Percentiles rank a stretch among this genome's conserved stretches.
These are phyloP conservation scores for Stenopsyche tienmushanensis DNA, from an alignment of 1,140 invertebrate species.

Conservation along the genomic window DNA sequence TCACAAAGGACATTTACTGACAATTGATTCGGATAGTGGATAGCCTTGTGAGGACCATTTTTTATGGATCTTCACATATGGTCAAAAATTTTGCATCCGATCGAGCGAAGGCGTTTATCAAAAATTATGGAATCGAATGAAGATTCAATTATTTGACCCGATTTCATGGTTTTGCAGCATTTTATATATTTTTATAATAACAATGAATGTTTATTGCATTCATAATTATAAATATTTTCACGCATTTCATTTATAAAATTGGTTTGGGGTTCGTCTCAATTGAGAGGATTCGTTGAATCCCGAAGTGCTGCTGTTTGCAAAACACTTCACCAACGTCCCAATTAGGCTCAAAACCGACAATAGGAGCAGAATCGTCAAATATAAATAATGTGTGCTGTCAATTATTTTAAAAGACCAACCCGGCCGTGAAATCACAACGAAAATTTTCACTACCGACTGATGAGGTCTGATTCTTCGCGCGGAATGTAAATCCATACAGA, in stretches of 20 bases:
- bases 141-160: too few species aligned
- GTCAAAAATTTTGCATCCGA: constrained; percentile 20
- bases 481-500: constrained; percentile 19
- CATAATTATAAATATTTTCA: too few species aligned
- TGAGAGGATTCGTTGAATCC: constrained; percentile 4
- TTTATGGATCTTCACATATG: constrained; percentile 37
- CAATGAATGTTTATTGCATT: too few species aligned
- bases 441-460: constrained; percentile 8
- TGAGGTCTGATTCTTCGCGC: constrained; percentile 18
- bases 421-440: constrained; percentile 27
- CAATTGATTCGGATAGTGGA: constrained; percentile 40
- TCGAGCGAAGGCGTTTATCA: too few species aligned
- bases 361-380: constrained; percentile 10
- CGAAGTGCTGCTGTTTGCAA: constrained; percentile 33
- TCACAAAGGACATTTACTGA: constrained; percentile 39
- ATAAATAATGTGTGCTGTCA: constrained; percentile 31
- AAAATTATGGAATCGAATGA: too few species aligned
- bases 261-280: too few species aligned
- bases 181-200: too few species aligned
- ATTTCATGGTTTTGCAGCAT: too few species aligned
- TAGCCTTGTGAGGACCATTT: constrained; percentile 5
- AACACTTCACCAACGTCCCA: constrained; percentile 37
- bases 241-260: too few species aligned
- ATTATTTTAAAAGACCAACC: constrained; percentile 35
- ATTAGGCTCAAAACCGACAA: constrained; percentile 28